Percentiles rank a stretch among this genome's conserved stretches.
Conservation (phyloP, 2,113 vertebrate species). For the Sinocyclocheilus anshuiensis region DNA sequence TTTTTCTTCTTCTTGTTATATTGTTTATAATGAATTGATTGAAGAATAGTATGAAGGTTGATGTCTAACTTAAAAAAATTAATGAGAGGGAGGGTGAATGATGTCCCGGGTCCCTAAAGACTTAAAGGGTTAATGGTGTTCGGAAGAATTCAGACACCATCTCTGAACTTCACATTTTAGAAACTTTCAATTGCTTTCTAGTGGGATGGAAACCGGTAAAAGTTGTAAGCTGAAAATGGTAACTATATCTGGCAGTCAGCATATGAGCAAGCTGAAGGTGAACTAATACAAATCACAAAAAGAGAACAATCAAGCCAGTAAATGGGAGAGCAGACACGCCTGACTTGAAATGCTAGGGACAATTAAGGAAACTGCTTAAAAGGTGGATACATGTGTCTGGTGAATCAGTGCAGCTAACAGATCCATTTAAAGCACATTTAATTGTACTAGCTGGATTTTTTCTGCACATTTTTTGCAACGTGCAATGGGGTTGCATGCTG, state of each 20-base stretch:
- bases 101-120: no score
- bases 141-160: neutral
- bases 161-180: neutral
- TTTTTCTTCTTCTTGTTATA: no score
- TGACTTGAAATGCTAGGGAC: conserved; percentile 14
- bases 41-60: no score
- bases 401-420: conserved; percentile 24
- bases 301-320: neutral
- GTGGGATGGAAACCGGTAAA: neutral
- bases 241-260: neutral
- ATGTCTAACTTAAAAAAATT: no score
- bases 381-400: conserved; percentile 23
- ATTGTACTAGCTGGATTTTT: conserved; percentile 37
- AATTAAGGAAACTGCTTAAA: conserved; percentile 57
- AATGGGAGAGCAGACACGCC: neutral
- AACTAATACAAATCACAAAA: neutral
- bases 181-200: neutral
- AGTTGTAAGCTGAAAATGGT: neutral
- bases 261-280: neutral
- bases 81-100: neutral
- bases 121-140: neutral
- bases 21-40: no score
- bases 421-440: conserved; percentile 41
- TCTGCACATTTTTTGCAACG: conserved; percentile 17
- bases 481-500: conserved; percentile 1